A percentile compares a stretch with the other conserved stretches of the same genome.
Evolutionary conservation across 2,113 vertebrate genomes (phyloP).

Genomic region (Lepisosteus oculatus): DNA sequence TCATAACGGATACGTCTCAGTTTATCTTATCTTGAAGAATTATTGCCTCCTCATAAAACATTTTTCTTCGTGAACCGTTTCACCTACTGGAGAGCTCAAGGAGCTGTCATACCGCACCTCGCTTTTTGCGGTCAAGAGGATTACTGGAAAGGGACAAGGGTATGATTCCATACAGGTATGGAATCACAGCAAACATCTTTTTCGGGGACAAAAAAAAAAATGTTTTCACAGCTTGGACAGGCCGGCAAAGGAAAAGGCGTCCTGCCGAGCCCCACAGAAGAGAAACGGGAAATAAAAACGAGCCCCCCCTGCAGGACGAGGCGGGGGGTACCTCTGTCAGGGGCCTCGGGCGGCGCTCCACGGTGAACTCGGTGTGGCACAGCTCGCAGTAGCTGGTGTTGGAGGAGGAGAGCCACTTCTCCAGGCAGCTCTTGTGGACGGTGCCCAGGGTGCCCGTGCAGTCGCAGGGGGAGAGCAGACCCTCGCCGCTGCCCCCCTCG

Average conservation of each 20-base stretch:
- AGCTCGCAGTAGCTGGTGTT: slow-evolving; percentile 98
- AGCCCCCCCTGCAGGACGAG: slow-evolving; percentile 14
- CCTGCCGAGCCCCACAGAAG: background rate
- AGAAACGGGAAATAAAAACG: background rate
- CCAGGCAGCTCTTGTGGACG: slow-evolving; percentile 94
- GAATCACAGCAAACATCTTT: no score
- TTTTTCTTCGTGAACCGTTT: no score
- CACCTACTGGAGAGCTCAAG: no score
- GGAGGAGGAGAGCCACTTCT: slow-evolving; percentile 94
- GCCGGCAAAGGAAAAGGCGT: background rate
- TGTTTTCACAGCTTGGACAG: background rate
- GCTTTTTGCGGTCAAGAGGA: no score
- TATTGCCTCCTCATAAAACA: no score
- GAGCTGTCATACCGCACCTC: no score
- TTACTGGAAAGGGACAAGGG: no score
- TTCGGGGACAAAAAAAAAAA: background rate
- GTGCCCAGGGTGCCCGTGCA: slow-evolving; percentile 90
- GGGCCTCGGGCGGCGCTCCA: slow-evolving; percentile 83
- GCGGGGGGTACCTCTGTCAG: slow-evolving; percentile 82
- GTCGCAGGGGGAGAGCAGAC: slow-evolving; percentile 85
- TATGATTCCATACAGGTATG: no score
- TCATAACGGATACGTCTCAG: no score
- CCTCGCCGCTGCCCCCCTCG: slow-evolving; percentile 80
- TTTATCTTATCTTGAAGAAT: no score
- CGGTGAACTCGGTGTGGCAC: slow-evolving; percentile 90